These are phyloP conservation scores for Apamea epomidion DNA, from an alignment of 2,888 invertebrate species.

Conservation along the genomic window DNA sequence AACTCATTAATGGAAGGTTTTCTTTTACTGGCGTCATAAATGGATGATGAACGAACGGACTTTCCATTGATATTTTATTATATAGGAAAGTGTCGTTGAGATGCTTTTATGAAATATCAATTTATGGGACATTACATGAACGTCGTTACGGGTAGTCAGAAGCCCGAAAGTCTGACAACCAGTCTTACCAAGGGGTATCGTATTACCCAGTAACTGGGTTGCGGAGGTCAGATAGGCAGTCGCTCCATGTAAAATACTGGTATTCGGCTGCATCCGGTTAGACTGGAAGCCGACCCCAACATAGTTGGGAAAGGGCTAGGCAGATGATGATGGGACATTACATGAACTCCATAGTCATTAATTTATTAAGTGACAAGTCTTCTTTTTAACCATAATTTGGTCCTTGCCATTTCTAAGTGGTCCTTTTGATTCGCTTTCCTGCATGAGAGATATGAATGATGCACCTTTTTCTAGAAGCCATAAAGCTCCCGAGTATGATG, in stretches of 20 bases:
- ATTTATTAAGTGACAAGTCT: neutral
- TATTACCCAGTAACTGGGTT: too few species aligned
- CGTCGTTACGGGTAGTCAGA: too few species aligned
- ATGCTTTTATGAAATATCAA: neutral
- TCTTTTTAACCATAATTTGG: neutral
- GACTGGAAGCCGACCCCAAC: too few species aligned
- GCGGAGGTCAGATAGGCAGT: too few species aligned
- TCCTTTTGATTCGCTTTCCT: slow-evolving; percentile 15
- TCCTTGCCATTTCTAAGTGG: neutral
- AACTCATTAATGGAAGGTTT: slow-evolving; percentile 33
- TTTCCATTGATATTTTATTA: slow-evolving; percentile 33
- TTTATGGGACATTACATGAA: neutral
- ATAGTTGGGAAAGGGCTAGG: too few species aligned
- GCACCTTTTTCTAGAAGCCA: slow-evolving; percentile 2
- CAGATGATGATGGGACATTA: too few species aligned
- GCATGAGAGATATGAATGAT: neutral
- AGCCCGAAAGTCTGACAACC: too few species aligned
- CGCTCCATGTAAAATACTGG: too few species aligned
- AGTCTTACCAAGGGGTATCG: too few species aligned
- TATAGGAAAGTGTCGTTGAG: slow-evolving; percentile 3
- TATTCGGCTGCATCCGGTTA: too few species aligned
- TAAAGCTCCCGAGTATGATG: neutral
- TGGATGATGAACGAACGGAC: slow-evolving; percentile 18
- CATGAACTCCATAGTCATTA: neutral
- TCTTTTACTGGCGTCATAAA: slow-evolving; percentile 20